phyloP scores from a whole-genome alignment of 2,888 invertebrate genomes.

The Bibio marci region DNA sequence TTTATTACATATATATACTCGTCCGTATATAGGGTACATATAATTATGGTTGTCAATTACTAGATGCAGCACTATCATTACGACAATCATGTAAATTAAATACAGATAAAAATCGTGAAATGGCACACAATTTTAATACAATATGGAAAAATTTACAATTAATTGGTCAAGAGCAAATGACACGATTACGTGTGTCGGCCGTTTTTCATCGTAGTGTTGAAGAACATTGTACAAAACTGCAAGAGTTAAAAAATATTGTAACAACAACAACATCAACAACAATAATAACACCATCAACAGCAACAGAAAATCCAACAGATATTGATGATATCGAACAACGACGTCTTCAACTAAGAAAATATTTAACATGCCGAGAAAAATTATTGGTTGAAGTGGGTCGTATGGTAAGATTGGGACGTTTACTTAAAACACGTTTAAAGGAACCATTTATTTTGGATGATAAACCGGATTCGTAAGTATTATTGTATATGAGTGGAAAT shows the following conservation, averaged over 20 bases:
- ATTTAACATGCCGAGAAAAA: slow-evolving; percentile 41
- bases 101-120: slow-evolving; percentile 35
- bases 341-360: slow-evolving; percentile 32
- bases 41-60: slow-evolving; percentile 62
- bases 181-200: slow-evolving; percentile 53
- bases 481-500: too few relatives aligned
- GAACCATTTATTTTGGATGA: slow-evolving; percentile 37
- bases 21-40: slow-evolving; percentile 48
- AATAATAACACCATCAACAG: too few relatives aligned
- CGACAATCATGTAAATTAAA: slow-evolving; percentile 52
- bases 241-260: slow-evolving; percentile 40
- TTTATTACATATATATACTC: too few relatives aligned
- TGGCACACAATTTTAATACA: slow-evolving; percentile 39
- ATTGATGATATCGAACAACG: slow-evolving; percentile 29
- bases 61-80: slow-evolving; percentile 54
- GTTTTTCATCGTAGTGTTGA: slow-evolving; percentile 55
- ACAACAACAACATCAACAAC: slow-evolving; percentile 15
- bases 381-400: slow-evolving; percentile 52
- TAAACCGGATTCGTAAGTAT: background rate
- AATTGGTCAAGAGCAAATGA: slow-evolving; percentile 58
- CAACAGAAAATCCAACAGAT: slow-evolving; percentile 8
- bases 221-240: slow-evolving; percentile 43
- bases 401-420: slow-evolving; percentile 50
- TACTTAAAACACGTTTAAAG: slow-evolving; percentile 44
- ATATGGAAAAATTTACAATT: slow-evolving; percentile 52